Evolutionary conservation across 2,797 vertebrate genomes (phyloP), one percentile per base, ranked within the genome.

Genomic region (Phoeniculus purpureus): DNA sequence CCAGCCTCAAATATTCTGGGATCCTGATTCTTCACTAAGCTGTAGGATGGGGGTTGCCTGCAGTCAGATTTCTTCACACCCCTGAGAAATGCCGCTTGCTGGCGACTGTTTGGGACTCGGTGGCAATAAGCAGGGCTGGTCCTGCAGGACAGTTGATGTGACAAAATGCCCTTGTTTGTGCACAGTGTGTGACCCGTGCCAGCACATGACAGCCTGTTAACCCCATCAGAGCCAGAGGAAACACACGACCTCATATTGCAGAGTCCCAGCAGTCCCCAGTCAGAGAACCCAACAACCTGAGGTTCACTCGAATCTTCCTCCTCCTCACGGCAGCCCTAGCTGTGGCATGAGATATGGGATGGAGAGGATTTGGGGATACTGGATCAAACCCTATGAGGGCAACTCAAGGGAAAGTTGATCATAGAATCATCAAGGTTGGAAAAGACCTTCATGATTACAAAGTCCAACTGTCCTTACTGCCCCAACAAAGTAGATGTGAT

Each of bases 91-190:
- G 0, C 5, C 4, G 8, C 21, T 29, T 87, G 74, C 37, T 55
- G 5, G 22, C 2, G 5, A 52, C 45, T 16, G 9, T 31, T 25
- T n/a, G 62, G 10, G 68, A 21, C n/a, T 48, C 1, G 4, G 76
- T 23, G 22, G 70, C 75, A 51, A 60, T 16, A 37, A 29, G 26
- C 32, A 23, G 0, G 5, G 64, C 17, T 50, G 26, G 80, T 73
- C 76, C 51, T 56, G 70, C 68, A 61, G 2, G 26, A 7, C 31
- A 0, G 25, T 18, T 7, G 19, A 60, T 10, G 5, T 8, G 85
- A 93, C 85, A 94, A 34, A 89, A 52, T n/a, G 13, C n/a, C 75
- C 79, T 91, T 87, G 85, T 87, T 47, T 12, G 70, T 18, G 81
- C 52, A 27, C 20, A 32, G 60, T 9, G 9, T 51, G 1, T 43